Percentiles rank a stretch among this genome's conserved stretches.
phyloP scores from a whole-genome alignment of 2,797 vertebrate species.

The Labroides dimidiatus region DNA sequence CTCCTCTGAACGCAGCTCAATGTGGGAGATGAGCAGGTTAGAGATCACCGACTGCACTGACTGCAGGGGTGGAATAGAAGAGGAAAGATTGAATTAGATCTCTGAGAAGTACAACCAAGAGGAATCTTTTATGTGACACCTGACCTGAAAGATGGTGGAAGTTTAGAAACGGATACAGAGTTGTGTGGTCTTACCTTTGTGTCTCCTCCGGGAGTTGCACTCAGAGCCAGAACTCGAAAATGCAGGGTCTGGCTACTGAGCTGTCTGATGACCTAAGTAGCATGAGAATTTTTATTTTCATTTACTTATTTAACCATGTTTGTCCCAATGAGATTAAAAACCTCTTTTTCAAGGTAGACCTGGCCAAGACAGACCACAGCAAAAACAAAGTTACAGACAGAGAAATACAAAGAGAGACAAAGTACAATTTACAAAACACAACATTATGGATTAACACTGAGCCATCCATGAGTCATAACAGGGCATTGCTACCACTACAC shows the following conservation, averaged over 20 bases:
- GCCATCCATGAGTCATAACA: too few relatives aligned
- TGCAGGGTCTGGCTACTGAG: slow-evolving; percentile 88
- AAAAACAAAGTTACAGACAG: too few relatives aligned
- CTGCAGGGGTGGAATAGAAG: slow-evolving; percentile 68
- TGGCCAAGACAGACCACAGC: too few relatives aligned
- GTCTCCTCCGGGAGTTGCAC: slow-evolving; percentile 95
- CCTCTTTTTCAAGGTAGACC: too few relatives aligned
- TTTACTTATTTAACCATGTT: too few relatives aligned
- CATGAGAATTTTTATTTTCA: too few relatives aligned
- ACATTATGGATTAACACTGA: too few relatives aligned
- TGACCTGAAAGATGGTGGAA: neutral
- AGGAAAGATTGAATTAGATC: neutral
- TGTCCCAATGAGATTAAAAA: too few relatives aligned
- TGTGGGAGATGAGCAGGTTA: slow-evolving; percentile 93
- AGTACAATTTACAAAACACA: too few relatives aligned
- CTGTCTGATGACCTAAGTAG: slow-evolving; percentile 90
- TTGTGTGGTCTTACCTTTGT: slow-evolving; percentile 82
- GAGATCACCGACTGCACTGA: slow-evolving; percentile 95
- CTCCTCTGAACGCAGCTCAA: slow-evolving; percentile 94
- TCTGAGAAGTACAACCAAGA: neutral
- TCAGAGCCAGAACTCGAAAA: slow-evolving; percentile 94
- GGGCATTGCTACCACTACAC: too few relatives aligned
- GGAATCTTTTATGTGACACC: neutral
- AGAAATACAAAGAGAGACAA: too few relatives aligned
- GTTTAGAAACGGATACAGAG: neutral